Percentiles rank a stretch among this genome's conserved stretches.
These are phyloP conservation scores for Trachelus iudaicus DNA, from an alignment of 2,888 invertebrate genomes.

Conservation along the genomic window DNA sequence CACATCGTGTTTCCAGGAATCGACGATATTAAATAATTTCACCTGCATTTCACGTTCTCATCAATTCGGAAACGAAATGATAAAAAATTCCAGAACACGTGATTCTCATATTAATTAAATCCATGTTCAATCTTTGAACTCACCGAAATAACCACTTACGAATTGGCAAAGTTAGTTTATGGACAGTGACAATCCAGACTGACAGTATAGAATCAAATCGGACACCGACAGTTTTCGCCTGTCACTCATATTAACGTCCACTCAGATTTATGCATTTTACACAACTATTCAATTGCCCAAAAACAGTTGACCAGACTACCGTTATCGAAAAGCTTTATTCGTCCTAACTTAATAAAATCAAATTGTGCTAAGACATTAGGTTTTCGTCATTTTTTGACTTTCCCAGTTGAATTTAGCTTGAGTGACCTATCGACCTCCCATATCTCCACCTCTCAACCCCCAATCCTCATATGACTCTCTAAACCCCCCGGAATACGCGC, in stretches of 20 bases:
- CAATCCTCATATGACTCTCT: neutral
- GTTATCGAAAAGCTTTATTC: neutral
- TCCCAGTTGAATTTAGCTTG: neutral
- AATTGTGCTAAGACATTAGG: neutral
- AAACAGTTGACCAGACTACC: neutral
- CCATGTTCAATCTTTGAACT: neutral
- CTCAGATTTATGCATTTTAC: neutral
- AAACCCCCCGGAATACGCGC: constrained; percentile 10
- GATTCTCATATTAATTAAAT: neutral
- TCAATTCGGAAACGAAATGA: neutral
- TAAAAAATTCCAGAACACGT: neutral
- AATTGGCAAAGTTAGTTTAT: neutral
- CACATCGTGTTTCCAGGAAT: neutral
- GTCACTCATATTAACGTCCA: neutral
- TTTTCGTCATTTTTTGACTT: neutral
- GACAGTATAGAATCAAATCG: neutral
- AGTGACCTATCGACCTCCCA: neutral
- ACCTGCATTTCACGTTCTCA: neutral
- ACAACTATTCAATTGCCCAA: neutral
- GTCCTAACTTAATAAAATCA: neutral
- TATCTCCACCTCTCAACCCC: neutral
- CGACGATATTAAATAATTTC: neutral
- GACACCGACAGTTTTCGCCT: neutral
- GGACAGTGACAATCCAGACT: neutral
- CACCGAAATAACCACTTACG: neutral